These are phyloP conservation scores for Chaetura pelagica DNA, from an alignment of 2,113 vertebrate species.

Conservation along the genomic window DNA sequence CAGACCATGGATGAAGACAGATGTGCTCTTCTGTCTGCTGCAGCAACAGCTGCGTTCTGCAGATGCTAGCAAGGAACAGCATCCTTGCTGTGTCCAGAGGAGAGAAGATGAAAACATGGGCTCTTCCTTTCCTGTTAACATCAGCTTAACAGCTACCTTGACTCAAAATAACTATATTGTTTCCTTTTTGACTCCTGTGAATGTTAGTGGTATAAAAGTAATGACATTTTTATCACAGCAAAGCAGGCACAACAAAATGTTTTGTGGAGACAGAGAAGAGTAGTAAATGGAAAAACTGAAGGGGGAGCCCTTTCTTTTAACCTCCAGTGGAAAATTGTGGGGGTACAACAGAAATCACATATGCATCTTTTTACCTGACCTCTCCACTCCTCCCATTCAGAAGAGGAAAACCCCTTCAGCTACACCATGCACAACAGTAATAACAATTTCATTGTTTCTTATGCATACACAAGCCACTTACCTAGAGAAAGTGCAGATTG, in stretches of 20 bases:
- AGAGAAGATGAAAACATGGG: background rate
- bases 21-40: fast-evolving
- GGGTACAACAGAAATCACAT: background rate
- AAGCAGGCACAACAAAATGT: slow-evolving; percentile 16
- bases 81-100: background rate
- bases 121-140: background rate
- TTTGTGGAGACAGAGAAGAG: background rate
- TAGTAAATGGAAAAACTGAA: slow-evolving; percentile 8
- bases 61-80: background rate
- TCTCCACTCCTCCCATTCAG: background rate
- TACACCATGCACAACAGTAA: background rate
- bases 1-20: fast-evolving
- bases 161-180: background rate
- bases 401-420: background rate
- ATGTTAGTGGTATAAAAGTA: background rate
- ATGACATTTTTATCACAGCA: slow-evolving; percentile 35
- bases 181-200: slow-evolving; percentile 13
- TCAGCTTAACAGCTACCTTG: background rate
- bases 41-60: background rate
- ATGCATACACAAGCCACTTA: background rate
- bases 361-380: background rate
- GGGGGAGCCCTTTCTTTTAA: background rate
- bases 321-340: background rate
- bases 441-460: background rate
- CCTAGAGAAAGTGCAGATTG: background rate